These are phyloP conservation scores for Sanderia malayensis DNA, from an alignment of 30 jellyfish, hydroid and myxozoan species.

Conservation along the genomic window DNA sequence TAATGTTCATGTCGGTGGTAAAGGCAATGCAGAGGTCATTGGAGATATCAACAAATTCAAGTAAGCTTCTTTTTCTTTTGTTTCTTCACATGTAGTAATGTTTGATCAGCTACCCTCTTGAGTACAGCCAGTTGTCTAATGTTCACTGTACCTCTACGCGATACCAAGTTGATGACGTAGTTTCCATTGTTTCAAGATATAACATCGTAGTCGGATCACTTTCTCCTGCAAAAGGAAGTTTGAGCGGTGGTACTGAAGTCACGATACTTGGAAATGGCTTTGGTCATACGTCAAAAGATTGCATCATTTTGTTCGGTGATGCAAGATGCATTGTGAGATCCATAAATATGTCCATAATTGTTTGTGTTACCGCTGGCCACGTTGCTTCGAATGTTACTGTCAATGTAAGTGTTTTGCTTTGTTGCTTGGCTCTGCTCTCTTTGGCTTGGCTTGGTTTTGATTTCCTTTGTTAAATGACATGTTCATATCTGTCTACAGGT, in stretches of 20 bases:
- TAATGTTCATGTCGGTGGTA: constrained; percentile 53
- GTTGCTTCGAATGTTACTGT: constrained; percentile 27
- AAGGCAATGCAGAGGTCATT: constrained; percentile 55
- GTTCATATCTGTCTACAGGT: constrained; percentile 39
- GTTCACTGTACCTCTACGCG: too few relatives aligned
- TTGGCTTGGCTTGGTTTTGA: too few relatives aligned
- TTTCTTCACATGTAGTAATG: too few relatives aligned
- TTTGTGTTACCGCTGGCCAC: constrained; percentile 57
- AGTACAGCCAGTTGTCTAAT: too few relatives aligned
- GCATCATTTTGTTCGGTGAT: constrained; percentile 49
- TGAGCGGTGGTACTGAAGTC: constrained; percentile 71
- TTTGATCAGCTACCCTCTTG: too few relatives aligned
- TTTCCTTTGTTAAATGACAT: too few relatives aligned
- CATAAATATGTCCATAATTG: constrained; percentile 25
- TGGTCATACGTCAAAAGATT: constrained; percentile 47
- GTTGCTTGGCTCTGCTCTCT: background rate
- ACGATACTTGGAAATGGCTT: constrained; percentile 78
- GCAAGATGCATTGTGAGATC: constrained; percentile 36
- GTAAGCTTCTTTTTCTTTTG: constrained; percentile 1
- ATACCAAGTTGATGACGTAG: too few relatives aligned
- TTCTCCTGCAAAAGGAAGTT: constrained; percentile 59
- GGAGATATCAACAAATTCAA: constrained; percentile 35
- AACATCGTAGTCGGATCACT: constrained; percentile 30
- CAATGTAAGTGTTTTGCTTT: constrained; percentile 39
- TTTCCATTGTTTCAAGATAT: constrained; percentile 37